Evolutionary conservation across 2,113 vertebrate species (phyloP).

Genomic region (Cygnus buccinator): DNA sequence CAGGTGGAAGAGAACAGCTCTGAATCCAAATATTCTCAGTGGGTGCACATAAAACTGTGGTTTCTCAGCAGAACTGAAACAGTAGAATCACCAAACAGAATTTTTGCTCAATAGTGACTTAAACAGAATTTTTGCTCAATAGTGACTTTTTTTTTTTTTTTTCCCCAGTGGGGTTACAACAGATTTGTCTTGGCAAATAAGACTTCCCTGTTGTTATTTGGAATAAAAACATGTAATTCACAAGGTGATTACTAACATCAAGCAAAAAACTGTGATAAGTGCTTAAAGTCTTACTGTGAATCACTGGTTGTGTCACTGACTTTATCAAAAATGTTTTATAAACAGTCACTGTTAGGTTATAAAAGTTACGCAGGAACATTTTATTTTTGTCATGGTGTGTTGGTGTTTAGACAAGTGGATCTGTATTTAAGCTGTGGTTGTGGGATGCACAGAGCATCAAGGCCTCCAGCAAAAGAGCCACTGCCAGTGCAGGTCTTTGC

Average conservation of each 20-base stretch:
- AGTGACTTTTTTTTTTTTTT: neutral
- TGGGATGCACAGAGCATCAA: too few relatives aligned
- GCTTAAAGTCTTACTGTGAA: neutral
- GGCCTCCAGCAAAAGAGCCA: neutral
- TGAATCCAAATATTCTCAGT: neutral
- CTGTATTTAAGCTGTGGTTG: neutral
- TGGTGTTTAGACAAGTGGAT: neutral
- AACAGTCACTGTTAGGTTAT: neutral
- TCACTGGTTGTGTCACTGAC: neutral
- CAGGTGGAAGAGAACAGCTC: neutral
- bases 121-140: neutral
- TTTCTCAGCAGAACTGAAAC: neutral
- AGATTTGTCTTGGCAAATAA: neutral
- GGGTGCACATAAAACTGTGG: neutral
- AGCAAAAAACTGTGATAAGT: neutral
- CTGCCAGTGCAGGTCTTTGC: neutral
- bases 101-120: neutral
- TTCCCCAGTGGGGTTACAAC: neutral
- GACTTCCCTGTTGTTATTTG: neutral
- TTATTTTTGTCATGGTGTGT: neutral
- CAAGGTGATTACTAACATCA: neutral
- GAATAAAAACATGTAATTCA: neutral
- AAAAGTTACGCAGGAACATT: neutral
- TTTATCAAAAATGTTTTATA: neutral
- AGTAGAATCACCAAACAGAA: neutral